Evolutionary conservation across 1,140 invertebrate species (phyloP).

Genomic region (Pogonus chalceus): DNA sequence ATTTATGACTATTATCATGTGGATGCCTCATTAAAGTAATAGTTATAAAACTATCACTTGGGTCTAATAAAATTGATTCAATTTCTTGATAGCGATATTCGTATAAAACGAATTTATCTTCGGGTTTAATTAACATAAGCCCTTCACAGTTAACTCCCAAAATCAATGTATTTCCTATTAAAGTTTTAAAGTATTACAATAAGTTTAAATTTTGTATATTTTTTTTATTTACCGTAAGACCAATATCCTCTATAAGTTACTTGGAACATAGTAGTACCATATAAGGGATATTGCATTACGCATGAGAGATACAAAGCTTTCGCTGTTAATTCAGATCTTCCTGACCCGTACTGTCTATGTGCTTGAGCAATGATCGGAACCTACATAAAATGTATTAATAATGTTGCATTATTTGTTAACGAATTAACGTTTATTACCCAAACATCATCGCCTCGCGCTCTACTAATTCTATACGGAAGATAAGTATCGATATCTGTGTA

Average conservation of each 20-base stretch:
- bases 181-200: neutral
- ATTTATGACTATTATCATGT: constrained; percentile 62
- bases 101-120: constrained; percentile 81
- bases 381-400: constrained; percentile 1
- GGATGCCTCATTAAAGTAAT: constrained; percentile 58
- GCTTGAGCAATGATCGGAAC: constrained; percentile 33
- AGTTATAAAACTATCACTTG: constrained; percentile 85
- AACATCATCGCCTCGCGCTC: constrained; percentile 61
- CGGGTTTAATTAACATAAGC: constrained; percentile 76
- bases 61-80: constrained; percentile 83
- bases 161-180: constrained; percentile 34
- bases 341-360: constrained; percentile 81
- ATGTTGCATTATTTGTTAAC: neutral
- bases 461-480: constrained; percentile 65
- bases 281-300: constrained; percentile 94
- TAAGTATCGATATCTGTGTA: constrained; percentile 74
- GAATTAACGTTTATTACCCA: constrained; percentile 56
- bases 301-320: constrained; percentile 91
- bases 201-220: constrained; percentile 15
- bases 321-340: constrained; percentile 79
- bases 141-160: constrained; percentile 88
- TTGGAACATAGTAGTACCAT: constrained; percentile 87
- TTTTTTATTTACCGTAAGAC: constrained; percentile 56
- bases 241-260: constrained; percentile 74
- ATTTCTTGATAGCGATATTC: constrained; percentile 83